Base-by-base conservation (phyloP, 2,797 vertebrate genomes). In the Holocentrus rufus region DNA sequence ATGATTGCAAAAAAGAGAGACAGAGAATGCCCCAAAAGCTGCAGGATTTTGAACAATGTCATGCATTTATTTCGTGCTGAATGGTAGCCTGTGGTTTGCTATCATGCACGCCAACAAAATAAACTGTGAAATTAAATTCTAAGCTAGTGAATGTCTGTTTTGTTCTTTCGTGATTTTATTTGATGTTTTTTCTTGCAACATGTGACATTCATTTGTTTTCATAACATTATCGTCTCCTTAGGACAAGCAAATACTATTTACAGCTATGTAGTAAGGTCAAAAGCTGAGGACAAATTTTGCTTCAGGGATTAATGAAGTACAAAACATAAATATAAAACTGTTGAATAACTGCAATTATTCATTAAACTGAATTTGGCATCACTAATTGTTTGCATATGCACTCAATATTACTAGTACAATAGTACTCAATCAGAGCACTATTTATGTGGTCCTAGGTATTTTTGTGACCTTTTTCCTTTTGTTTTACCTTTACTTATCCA, bases 1-100 rank as follows among this genome's bases (percentile, higher is more conserved):
- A 65, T 55, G 30, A 67, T 75, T 50, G 69, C 25, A 30, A 18
- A 31, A 31, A 42, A 14, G 7, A 66, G 66, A 74, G 30, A 55
- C 2, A 17, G 27, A 18, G 54, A 76, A 71, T 70, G 42, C 54
- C 53, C 58, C 36, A 18, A 46, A 65, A 58, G 53, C 69, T 54
- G 44, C 65, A 39, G 13, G 36, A 39, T 39, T 49, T 72, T 59
- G 14, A 75, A 77, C 68, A 55, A 66, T 65, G 65, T 6, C 1
- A 14, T 65, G 50, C 30, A 46, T 79, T 64, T 63, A 61, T 75
- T 68, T 81, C 39, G 64, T 31, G 46, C 57, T 78, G 30, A 64
- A 57, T 76, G 63, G 44, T 42, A 18, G 49, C 15, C 8, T 54
- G 36, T 25, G 27, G 49, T 78, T 78, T 54, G 15, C 36, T 75